Percentiles rank a stretch among this genome's conserved stretches.
These are phyloP conservation scores for Microplitis deprimator DNA, from an alignment of 2,888 invertebrate genomes.

Conservation along the genomic window DNA sequence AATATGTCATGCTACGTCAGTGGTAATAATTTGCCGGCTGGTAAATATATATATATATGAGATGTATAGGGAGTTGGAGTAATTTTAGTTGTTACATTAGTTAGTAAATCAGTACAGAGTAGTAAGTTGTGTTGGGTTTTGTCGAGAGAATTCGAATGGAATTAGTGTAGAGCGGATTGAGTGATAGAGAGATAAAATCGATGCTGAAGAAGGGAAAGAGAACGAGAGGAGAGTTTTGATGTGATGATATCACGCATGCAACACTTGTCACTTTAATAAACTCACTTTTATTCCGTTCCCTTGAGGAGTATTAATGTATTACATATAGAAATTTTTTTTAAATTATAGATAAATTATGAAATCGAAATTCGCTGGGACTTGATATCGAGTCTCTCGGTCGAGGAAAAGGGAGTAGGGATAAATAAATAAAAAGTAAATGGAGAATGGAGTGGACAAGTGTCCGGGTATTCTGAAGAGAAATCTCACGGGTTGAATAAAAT, in stretches of 20 bases:
- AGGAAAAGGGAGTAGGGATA: slow-evolving; percentile 1
- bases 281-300: neutral
- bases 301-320: too few relatives aligned
- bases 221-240: neutral
- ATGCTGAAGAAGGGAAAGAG: neutral
- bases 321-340: too few relatives aligned
- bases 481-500: slow-evolving; percentile 16
- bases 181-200: neutral
- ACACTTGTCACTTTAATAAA: slow-evolving; percentile 5
- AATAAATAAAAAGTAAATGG: slow-evolving; percentile 1
- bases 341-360: too few relatives aligned
- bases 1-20: neutral
- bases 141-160: neutral
- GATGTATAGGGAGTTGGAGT: neutral
- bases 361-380: too few relatives aligned
- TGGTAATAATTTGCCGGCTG: neutral
- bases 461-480: slow-evolving; percentile 2
- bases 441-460: neutral
- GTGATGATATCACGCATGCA: slow-evolving; percentile 2
- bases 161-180: neutral
- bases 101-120: neutral
- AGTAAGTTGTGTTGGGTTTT: neutral
- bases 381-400: too few relatives aligned
- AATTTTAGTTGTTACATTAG: slow-evolving; percentile 1
- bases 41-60: neutral